phyloP scores from a whole-genome alignment of 1,140 invertebrate species.

The Calliopsis andreniformis region DNA sequence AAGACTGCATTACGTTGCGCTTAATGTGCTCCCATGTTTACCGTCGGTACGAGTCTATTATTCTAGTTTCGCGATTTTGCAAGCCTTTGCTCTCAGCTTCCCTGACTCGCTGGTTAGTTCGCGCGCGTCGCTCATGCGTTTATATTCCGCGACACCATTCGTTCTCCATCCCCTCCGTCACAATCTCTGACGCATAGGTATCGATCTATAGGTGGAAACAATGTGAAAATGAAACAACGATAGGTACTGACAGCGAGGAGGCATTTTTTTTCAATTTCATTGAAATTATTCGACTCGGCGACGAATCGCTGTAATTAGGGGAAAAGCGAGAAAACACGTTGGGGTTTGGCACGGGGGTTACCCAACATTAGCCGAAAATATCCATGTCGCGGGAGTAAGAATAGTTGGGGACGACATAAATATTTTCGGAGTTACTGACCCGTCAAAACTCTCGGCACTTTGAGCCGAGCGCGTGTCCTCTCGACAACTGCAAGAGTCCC shows the following conservation, averaged over 20 bases:
- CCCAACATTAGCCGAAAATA: constrained; percentile 69
- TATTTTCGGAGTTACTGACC: constrained; percentile 68
- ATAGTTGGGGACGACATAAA: constrained; percentile 66
- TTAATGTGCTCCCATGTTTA: too few relatives aligned
- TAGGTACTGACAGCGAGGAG: neutral
- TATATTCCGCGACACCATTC: too few relatives aligned
- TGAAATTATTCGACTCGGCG: neutral
- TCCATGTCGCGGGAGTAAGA: constrained; percentile 63
- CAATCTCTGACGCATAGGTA: too few relatives aligned
- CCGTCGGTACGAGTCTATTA: too few relatives aligned
- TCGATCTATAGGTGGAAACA: neutral
- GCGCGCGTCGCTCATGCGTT: too few relatives aligned
- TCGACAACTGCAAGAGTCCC: neutral
- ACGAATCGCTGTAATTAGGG: constrained; percentile 51
- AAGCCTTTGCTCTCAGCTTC: too few relatives aligned
- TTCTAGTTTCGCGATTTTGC: too few relatives aligned
- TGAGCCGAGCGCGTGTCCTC: constrained; percentile 21
- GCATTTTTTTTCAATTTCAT: neutral
- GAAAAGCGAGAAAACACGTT: constrained; percentile 48
- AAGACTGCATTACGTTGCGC: too few relatives aligned
- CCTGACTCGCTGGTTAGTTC: too few relatives aligned
- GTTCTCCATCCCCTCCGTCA: too few relatives aligned
- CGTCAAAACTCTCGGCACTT: constrained; percentile 64
- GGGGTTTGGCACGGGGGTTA: constrained; percentile 45
- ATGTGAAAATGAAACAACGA: too few relatives aligned